These are phyloP conservation scores for Melanogrammus aeglefinus DNA, from an alignment of 2,797 vertebrate genomes.

Conservation along the genomic window DNA sequence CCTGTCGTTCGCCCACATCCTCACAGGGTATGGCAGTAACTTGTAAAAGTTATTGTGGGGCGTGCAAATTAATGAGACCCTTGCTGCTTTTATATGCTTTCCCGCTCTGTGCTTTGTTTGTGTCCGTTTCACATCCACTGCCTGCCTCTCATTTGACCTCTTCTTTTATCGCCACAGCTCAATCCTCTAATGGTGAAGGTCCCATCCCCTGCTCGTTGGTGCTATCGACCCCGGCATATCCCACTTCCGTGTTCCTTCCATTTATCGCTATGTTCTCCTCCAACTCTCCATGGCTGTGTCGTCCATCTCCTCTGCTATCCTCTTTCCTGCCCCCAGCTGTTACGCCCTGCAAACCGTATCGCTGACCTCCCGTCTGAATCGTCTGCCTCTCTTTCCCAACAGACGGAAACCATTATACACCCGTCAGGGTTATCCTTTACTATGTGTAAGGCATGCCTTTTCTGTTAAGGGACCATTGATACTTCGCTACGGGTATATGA, in stretches of 20 bases:
- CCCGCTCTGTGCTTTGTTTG: conserved; percentile 34
- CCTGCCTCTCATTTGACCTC: neutral
- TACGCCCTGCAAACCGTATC: conserved; percentile 11
- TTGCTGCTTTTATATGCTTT: conserved; percentile 68
- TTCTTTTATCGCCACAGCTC: neutral
- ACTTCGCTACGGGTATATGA: neutral
- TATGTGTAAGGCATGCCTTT: neutral
- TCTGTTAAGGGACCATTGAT: neutral
- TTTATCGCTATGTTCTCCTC: conserved; percentile 10
- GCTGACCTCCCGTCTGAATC: conserved; percentile 28
- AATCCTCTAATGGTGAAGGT: conserved; percentile 8
- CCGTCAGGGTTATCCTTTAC: neutral
- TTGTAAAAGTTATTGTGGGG: conserved; percentile 67
- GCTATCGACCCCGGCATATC: too few relatives aligned
- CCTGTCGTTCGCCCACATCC: conserved; percentile 37
- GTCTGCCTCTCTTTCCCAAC: conserved; percentile 44
- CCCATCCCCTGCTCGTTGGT: neutral
- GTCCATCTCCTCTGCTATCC: neutral
- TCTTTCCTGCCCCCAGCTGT: neutral
- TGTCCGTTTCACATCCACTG: neutral
- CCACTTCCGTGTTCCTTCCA: too few relatives aligned
- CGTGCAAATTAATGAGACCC: conserved; percentile 70
- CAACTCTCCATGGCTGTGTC: neutral
- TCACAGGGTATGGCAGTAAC: conserved; percentile 50
- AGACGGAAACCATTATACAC: conserved; percentile 28